A percentile compares a stretch with the other conserved stretches of the same genome.
These are phyloP conservation scores for Bolborhynchus lineola DNA, from an alignment of 2,113 vertebrate species.

Conservation along the genomic window DNA sequence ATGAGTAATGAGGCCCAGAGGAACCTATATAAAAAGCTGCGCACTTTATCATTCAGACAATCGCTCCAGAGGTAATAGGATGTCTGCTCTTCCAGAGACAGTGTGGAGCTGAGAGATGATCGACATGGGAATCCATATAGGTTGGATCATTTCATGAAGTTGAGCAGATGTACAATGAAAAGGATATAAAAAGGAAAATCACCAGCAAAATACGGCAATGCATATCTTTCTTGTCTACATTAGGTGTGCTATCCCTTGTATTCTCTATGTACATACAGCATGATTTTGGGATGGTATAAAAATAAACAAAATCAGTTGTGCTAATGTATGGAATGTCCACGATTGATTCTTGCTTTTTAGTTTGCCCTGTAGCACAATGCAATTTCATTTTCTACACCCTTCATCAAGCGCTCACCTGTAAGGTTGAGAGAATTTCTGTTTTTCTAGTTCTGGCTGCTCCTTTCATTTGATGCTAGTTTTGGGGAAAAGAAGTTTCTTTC, in stretches of 20 bases:
- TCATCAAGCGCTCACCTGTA: not conserved
- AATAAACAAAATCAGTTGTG: slow-evolving; percentile 62
- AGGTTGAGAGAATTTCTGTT: not conserved
- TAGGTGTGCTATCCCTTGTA: not conserved
- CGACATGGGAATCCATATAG: not conserved
- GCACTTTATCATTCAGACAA: not conserved
- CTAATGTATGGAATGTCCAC: not conserved
- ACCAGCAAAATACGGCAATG: not conserved
- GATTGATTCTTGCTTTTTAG: not conserved
- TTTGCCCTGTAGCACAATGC: not conserved
- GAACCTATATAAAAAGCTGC: not conserved
- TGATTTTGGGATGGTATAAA: slow-evolving; percentile 34
- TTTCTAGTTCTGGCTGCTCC: not conserved
- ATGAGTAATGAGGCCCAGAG: not conserved
- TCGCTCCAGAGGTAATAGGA: not conserved
- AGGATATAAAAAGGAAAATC: not conserved
- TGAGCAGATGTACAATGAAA: not conserved
- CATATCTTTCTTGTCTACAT: not conserved
- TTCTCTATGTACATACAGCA: slow-evolving; percentile 39
- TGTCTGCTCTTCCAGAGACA: not conserved
- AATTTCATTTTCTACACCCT: not conserved
- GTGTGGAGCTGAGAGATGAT: not conserved
- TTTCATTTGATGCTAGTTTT: not conserved
- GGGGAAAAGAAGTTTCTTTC: not conserved
- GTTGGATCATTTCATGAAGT: not conserved